Conservation (phyloP, 2,113 vertebrate genomes). For the Benitochromis conjunctus region DNA sequence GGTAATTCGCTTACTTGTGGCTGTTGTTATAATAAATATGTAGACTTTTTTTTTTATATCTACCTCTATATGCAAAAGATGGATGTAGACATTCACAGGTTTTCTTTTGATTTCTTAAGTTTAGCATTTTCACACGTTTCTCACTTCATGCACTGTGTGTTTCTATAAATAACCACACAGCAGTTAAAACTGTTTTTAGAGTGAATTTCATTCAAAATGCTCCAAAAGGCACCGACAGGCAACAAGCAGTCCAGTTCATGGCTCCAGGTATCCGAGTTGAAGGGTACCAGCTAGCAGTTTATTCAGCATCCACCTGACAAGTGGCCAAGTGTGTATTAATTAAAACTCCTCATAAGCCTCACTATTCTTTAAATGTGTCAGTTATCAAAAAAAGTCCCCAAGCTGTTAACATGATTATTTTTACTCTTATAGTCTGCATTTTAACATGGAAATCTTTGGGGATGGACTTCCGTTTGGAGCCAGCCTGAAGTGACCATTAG, state of each 20-base stretch:
- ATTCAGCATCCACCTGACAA: background rate
- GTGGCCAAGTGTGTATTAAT: background rate
- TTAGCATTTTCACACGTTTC: background rate
- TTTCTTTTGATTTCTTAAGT: background rate
- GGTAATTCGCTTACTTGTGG: background rate
- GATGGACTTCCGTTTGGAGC: background rate
- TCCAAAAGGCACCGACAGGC: background rate
- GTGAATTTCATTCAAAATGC: background rate
- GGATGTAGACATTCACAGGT: background rate
- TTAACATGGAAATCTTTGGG: background rate
- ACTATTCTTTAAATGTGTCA: background rate
- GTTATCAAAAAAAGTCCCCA: background rate
- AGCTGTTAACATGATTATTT: background rate
- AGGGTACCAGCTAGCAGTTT: background rate
- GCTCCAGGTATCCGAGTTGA: background rate
- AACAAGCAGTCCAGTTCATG: background rate
- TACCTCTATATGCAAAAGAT: background rate
- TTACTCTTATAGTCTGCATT: background rate
- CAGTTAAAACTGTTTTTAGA: background rate
- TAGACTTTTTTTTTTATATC: background rate
- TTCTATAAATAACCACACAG: background rate
- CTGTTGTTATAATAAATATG: background rate
- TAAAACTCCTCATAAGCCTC: rapidly evolving
- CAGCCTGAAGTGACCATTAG: background rate
- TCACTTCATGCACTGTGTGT: background rate